These are phyloP conservation scores for Orbicella faveolata DNA, from an alignment of 64 coral and sea anemone genomes.

Conservation along the genomic window DNA sequence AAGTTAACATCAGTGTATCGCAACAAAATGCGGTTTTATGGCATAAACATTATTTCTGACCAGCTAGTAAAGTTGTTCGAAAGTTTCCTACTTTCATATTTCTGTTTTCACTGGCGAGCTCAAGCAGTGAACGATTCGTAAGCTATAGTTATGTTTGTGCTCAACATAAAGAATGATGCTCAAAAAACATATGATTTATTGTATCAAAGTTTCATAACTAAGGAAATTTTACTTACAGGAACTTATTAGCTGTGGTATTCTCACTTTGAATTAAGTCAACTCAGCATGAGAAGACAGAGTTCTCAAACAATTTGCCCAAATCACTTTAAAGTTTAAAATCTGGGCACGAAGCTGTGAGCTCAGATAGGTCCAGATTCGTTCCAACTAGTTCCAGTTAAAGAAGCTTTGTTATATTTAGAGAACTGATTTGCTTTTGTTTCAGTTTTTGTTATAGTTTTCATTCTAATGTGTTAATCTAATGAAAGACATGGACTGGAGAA, in stretches of 20 bases:
- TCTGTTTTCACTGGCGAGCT: not conserved
- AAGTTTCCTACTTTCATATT: not conserved
- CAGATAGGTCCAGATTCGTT: not conserved
- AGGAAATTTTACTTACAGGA: not conserved
- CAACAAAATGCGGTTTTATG: not conserved
- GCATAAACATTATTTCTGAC: not conserved
- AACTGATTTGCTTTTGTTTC: not conserved
- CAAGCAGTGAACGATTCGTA: not conserved
- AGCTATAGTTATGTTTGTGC: too few species aligned
- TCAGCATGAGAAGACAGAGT: not conserved
- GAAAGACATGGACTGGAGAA: not conserved
- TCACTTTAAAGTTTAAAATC: not conserved
- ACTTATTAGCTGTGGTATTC: too few species aligned
- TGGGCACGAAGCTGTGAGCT: not conserved
- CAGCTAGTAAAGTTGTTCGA: not conserved
- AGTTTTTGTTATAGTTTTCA: not conserved
- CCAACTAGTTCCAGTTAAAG: not conserved
- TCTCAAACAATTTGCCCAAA: not conserved
- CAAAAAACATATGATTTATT: not conserved
- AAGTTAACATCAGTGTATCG: not conserved
- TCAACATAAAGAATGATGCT: too few species aligned
- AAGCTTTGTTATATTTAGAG: not conserved
- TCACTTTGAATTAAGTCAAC: not conserved
- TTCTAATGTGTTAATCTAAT: not conserved
- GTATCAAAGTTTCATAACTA: not conserved